A percentile compares a stretch with the other conserved stretches of the same genome.
Evolutionary conservation across 2,797 vertebrate genomes (phyloP).

Genomic region (Sarcoramphus papa): DNA sequence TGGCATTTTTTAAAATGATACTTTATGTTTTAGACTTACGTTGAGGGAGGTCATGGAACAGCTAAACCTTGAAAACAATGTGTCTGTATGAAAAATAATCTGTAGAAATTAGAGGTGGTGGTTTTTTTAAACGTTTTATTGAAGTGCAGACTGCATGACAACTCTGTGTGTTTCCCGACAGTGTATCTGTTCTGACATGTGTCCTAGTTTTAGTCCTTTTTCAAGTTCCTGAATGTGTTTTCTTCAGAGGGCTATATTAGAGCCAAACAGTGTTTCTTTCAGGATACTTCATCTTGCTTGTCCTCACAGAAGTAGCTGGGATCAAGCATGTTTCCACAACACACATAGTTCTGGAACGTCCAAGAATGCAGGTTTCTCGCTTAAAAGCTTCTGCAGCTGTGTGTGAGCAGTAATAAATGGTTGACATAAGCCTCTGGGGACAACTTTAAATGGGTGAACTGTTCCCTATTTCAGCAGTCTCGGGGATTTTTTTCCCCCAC

Average conservation of each 20-base stretch:
- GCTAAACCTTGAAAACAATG: neutral
- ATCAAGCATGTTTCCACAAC: neutral
- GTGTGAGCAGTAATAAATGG: slow-evolving; percentile 32
- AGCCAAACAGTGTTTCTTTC: neutral
- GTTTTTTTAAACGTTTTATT: neutral
- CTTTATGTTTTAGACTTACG: neutral
- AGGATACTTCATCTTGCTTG: neutral
- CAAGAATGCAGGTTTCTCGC: slow-evolving; percentile 9
- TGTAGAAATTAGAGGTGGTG: neutral
- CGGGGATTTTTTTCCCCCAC: neutral
- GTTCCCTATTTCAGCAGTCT: slow-evolving; percentile 40
- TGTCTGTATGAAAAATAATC: neutral
- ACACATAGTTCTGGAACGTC: neutral
- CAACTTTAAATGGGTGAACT: slow-evolving; percentile 34
- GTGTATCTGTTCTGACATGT: slow-evolving; percentile 13
- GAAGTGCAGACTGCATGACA: neutral
- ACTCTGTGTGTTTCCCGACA: neutral
- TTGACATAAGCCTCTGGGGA: slow-evolving; percentile 36
- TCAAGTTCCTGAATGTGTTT: neutral
- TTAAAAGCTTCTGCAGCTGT: slow-evolving; percentile 43
- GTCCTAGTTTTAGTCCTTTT: slow-evolving; percentile 24
- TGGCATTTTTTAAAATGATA: neutral
- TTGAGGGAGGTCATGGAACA: neutral
- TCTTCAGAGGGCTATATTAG: neutral
- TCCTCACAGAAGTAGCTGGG: neutral